Base-by-base conservation (phyloP, 1,140 invertebrate species). In the Lepidotrigona ventralis region DNA sequence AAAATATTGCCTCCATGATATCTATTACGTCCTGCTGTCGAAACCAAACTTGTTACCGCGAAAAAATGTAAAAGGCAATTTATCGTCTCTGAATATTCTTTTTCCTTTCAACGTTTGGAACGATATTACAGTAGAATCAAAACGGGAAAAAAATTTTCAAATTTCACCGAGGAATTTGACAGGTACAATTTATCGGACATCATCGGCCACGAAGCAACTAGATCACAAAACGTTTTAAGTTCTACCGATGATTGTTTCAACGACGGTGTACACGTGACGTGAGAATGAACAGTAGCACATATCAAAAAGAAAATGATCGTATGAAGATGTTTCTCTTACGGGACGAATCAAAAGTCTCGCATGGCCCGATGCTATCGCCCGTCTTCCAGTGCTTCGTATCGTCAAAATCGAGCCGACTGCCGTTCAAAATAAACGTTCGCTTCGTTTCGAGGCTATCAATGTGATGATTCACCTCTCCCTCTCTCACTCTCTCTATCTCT, bases 241-340 rank as follows among this genome's bases (percentile, higher is more conserved):
- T 51, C n/a, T 19, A 53, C 54, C 29, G 17, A 51, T 23, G 14
- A 51, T 21, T 23, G 29, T 39, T 58, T 68, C 63, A 29, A 39
- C 63, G 33, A 33, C 73, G 26, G 72, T 56, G 80, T 58, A 64
- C 73, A 63, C 33, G 63, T 68, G 26, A 46, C 51, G 73, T 77
- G 74, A 69, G 19, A 69, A 82, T 69, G 80, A 51, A 77, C 39
- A 51, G 46, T 69, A 70, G 68, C 72, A 58, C 68, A 79, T 64
- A 79, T 60, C 26, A 73, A 56, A 73, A 56, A 84, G 51, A 80
- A 81, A 84, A 58, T 82, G 69, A 83, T 72, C 29, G 56, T 81
- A 85, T 85, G 69, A 88, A 81, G 79, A 63, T 87, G 76, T 51
- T 85, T 88, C 66, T 88, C 83, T 85, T 85, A 86, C 84, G 70